These are phyloP conservation scores for Steromphala cineraria DNA, from an alignment of 2,888 invertebrate genomes.

Conservation along the genomic window DNA sequence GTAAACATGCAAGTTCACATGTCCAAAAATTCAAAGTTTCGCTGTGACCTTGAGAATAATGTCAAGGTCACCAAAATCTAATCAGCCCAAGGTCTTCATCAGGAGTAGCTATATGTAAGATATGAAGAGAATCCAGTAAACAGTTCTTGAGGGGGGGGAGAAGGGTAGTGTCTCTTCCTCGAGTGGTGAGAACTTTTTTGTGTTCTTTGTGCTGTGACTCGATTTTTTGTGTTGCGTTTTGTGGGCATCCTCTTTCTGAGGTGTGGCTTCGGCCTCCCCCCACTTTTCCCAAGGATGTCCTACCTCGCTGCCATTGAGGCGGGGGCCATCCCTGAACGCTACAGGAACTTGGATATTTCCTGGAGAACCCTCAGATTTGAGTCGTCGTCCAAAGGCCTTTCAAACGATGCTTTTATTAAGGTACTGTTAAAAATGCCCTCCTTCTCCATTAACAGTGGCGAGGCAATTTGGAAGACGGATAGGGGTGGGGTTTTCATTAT, in stretches of 20 bases:
- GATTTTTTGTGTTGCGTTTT: not conserved
- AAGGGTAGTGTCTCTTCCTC: no score
- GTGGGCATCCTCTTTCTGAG: not conserved
- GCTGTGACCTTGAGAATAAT: no score
- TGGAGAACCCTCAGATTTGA: not conserved
- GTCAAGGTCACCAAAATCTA: no score
- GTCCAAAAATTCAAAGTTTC: no score
- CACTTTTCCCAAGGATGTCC: not conserved
- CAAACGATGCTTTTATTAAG: not conserved
- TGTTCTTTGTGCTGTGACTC: no score
- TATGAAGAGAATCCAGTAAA: no score
- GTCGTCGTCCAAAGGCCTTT: not conserved
- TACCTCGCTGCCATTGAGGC: not conserved
- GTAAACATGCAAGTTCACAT: no score
- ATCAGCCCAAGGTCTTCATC: no score
- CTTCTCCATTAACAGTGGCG: not conserved
- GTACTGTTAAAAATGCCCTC: not conserved
- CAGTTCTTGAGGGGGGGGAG: no score
- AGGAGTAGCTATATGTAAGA: no score
- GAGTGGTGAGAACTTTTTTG: no score
- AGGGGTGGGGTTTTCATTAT: not conserved
- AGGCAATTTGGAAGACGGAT: not conserved
- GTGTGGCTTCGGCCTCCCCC: not conserved
- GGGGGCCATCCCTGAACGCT: not conserved
- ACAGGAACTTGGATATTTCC: not conserved